Percentiles rank a stretch among this genome's conserved stretches.
Conservation (phyloP, 2,888 invertebrate species). For the Apocheima hispidaria region DNA sequence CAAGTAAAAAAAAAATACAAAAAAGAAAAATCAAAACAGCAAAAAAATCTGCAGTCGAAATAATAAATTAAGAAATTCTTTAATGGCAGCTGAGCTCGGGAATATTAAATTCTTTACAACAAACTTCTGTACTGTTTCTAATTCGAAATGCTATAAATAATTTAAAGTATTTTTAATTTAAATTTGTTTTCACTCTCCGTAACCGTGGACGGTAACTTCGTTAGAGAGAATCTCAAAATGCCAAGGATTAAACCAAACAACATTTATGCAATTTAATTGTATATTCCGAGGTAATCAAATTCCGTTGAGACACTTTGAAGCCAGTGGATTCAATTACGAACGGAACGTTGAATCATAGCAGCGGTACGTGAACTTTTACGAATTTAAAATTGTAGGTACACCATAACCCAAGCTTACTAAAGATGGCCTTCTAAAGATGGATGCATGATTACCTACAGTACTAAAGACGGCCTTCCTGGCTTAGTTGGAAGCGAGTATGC, state of each 20-base stretch:
- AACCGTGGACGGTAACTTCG: conserved; percentile 12
- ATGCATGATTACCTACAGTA: too few species aligned
- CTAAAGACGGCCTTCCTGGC: too few species aligned
- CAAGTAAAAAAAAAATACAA: too few species aligned
- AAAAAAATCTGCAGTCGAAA: background rate
- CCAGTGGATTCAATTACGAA: conserved; percentile 30
- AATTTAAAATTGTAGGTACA: background rate
- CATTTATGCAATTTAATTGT: conserved; percentile 28
- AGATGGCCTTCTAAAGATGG: too few species aligned
- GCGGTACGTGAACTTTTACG: conserved; percentile 11
- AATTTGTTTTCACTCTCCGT: background rate
- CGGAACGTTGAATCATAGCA: background rate
- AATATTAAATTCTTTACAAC: conserved; percentile 13
- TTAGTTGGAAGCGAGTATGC: too few species aligned
- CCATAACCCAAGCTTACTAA: too few species aligned
- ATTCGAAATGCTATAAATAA: conserved; percentile 4
- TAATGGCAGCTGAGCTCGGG: conserved; percentile 7
- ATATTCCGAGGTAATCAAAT: conserved; percentile 29
- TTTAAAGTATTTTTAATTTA: conserved; percentile 9
- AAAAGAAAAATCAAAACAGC: background rate
- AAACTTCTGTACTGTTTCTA: conserved; percentile 13
- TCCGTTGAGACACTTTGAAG: conserved; percentile 26
- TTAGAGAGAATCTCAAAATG: conserved; percentile 6
- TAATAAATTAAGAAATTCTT: conserved; percentile 5
- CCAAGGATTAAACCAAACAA: conserved; percentile 28